Conservation (phyloP, 2,113 vertebrate species). For the Erinaceus europaeus region DNA sequence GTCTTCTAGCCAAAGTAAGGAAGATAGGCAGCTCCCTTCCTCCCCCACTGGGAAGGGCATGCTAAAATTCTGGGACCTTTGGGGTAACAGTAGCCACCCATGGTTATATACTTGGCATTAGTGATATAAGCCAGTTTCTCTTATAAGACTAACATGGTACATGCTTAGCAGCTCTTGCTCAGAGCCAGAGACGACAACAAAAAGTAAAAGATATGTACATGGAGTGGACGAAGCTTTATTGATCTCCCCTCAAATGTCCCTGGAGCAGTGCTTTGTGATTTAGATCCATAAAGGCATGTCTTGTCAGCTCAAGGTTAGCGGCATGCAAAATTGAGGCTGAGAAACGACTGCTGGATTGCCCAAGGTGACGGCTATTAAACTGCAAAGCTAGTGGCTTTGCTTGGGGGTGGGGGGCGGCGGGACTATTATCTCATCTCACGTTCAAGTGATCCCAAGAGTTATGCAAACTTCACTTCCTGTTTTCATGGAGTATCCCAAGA, state of each 20-base stretch:
- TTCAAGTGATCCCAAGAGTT: neutral
- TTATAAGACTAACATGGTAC: slow-evolving; percentile 58
- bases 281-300: neutral
- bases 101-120: slow-evolving; percentile 70
- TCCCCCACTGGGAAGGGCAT: slow-evolving; percentile 72
- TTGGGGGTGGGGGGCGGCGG: too few relatives aligned
- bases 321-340: neutral
- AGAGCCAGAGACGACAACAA: slow-evolving; percentile 63
- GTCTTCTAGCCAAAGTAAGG: slow-evolving; percentile 39
- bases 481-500: neutral
- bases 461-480: neutral
- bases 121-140: slow-evolving; percentile 72
- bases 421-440: neutral
- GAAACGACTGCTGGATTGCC: too few relatives aligned
- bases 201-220: neutral
- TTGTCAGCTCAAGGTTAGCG: neutral
- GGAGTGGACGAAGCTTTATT: neutral
- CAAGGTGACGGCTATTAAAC: neutral
- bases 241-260: neutral
- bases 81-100: slow-evolving; percentile 73
- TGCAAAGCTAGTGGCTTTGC: neutral
- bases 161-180: slow-evolving; percentile 58
- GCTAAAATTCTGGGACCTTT: neutral
- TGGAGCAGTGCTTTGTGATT: neutral
- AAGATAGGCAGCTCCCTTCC: slow-evolving; percentile 58